A percentile compares a stretch with the other conserved stretches of the same genome.
phyloP scores from a whole-genome alignment of 2,888 invertebrate genomes.

The Tribolium freemani region DNA sequence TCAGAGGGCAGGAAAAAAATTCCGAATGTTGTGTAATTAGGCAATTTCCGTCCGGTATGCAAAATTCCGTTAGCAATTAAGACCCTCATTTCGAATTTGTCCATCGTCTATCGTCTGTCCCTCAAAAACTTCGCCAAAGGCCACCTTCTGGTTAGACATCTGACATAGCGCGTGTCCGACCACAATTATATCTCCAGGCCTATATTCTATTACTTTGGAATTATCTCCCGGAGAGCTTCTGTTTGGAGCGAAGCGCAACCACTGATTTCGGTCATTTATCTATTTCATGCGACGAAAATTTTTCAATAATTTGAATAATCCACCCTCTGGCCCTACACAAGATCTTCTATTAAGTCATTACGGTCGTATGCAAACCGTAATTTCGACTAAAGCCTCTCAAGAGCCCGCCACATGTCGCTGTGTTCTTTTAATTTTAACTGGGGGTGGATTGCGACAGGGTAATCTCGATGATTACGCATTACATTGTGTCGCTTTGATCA shows the following conservation, averaged over 20 bases:
- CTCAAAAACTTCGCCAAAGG: conserved; percentile 7
- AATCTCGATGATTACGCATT: conserved; percentile 66
- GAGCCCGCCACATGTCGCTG: conserved; percentile 61
- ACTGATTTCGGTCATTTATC: conserved; percentile 28
- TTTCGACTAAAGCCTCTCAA: conserved; percentile 31
- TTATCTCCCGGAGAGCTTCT: conserved; percentile 31
- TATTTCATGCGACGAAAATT: conserved; percentile 20
- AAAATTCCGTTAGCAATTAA: conserved; percentile 7
- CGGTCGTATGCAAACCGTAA: conserved; percentile 24
- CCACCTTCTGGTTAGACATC: conserved; percentile 34
- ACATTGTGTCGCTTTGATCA: conserved; percentile 66
- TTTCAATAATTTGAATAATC: conserved; percentile 1
- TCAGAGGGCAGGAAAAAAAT: background rate
- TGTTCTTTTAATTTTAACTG: conserved; percentile 61
- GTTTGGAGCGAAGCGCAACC: conserved; percentile 31
- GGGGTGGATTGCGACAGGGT: conserved; percentile 47
- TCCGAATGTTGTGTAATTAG: background rate
- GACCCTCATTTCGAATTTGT: conserved; percentile 14
- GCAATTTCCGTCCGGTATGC: background rate
- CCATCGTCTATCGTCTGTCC: conserved; percentile 38
- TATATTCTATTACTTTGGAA: conserved; percentile 28
- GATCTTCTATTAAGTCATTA: conserved; percentile 40
- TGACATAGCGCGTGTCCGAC: conserved; percentile 43
- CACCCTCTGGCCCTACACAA: conserved; percentile 1
- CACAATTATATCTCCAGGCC: conserved; percentile 31